Base-by-base conservation (phyloP, 2,888 invertebrate genomes). In the Archips xylosteana region DNA sequence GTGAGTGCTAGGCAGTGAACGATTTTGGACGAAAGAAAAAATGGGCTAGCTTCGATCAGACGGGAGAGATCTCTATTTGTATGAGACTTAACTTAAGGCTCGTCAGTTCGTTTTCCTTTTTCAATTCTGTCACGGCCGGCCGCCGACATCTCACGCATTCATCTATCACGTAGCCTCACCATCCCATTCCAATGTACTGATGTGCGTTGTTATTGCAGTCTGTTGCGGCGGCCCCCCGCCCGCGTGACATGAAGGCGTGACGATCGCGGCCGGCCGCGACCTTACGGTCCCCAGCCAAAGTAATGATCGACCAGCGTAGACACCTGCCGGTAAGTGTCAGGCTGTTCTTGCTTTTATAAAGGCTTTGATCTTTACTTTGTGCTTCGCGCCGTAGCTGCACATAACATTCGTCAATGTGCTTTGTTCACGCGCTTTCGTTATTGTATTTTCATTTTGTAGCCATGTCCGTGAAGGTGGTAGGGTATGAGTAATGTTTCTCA, bases 321-420 rank as follows among this genome's bases (percentile, higher is more conserved):
- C 94, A 92, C 94, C 91, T 92, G 88, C 90, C 89, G 94, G 94
- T 95, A 95, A 95, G 94, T 94, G 86, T 88, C 94, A 90, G 93
- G 94, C 94, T 94, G 94, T 90, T 92, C 90, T 91, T 91, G 92
- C 90, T 93, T 92, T 89, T 86, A 88, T 91, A 89, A 87, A 89
- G 89, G 94, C 94, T 94, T 93, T 87, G 89, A 93, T 94, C 93
- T 92, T 94, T 94, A 94, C 94, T 93, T 94, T 94, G 93, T 91
- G 94, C 94, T 92, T 92, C 83, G 85, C 85, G 86, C 87, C 87
- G 88, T 87, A 86, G 87, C 86, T 87, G 84, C 81, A 84, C 82
- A 85, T 84, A 79, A 79, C 78, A 75, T 81, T 81, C 79, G 82
- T 83, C 78, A 75, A 79, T 82, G 81, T 80, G 63, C 68, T 59